These are phyloP conservation scores for Oostethus manadensis DNA, from an alignment of 2,113 vertebrate genomes.

Conservation along the genomic window DNA sequence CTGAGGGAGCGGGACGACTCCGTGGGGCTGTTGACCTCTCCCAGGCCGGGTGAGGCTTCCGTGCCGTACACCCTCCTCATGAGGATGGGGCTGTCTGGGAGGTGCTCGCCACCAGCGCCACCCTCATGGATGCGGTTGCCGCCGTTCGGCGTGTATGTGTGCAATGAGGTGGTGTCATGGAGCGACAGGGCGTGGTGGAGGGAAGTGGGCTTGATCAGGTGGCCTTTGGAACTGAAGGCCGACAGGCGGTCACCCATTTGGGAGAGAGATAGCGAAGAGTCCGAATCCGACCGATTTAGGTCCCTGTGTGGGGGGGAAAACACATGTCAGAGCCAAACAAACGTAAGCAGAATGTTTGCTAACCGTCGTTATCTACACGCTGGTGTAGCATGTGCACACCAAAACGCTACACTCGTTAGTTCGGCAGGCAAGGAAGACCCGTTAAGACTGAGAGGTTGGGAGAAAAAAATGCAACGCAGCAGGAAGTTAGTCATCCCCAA, in stretches of 20 bases:
- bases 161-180: slow-evolving; percentile 55
- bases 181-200: slow-evolving; percentile 61
- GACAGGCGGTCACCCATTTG: slow-evolving; percentile 80
- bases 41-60: slow-evolving; percentile 81
- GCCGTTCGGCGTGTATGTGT: slow-evolving; percentile 72
- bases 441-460: not conserved
- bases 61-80: slow-evolving; percentile 78
- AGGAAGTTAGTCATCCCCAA: not conserved
- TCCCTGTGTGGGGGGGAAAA: slow-evolving; percentile 69
- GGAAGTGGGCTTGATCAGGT: slow-evolving; percentile 76
- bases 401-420: slow-evolving; percentile 7
- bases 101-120: slow-evolving; percentile 67
- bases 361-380: slow-evolving; percentile 6
- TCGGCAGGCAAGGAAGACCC: not conserved
- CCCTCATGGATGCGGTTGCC: slow-evolving; percentile 73
- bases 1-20: slow-evolving; percentile 90
- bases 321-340: not conserved
- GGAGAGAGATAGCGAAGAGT: slow-evolving; percentile 88
- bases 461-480: not conserved
- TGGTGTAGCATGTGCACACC: slow-evolving; percentile 21
- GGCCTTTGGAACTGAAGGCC: slow-evolving; percentile 70
- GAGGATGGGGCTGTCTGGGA: slow-evolving; percentile 78
- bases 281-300: slow-evolving; percentile 89
- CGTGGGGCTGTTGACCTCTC: slow-evolving; percentile 80
- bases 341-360: slow-evolving; percentile 1